Conservation (phyloP, 2,888 invertebrate species). For the Antheraea yamamai region DNA sequence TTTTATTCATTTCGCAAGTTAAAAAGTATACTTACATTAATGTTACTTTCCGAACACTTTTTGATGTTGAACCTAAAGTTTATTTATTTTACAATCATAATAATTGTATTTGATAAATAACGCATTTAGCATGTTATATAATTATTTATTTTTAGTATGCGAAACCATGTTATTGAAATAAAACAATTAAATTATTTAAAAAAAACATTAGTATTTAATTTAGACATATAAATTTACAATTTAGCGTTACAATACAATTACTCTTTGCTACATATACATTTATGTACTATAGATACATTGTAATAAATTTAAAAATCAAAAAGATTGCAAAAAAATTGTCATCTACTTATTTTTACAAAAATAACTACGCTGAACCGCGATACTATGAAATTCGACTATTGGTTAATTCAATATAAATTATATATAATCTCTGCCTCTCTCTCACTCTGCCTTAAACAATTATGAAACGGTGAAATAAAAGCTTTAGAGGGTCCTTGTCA, state of each 20-base stretch:
- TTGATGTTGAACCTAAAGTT: neutral
- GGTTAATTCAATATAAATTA: no score
- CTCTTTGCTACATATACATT: no score
- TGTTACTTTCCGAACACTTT: neutral
- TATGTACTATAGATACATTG: neutral
- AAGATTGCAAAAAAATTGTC: no score
- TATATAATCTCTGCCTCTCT: no score
- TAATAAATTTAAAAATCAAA: neutral
- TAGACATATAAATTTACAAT: neutral
- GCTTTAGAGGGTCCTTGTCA: no score
- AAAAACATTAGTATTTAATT: neutral
- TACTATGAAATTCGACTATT: no score
- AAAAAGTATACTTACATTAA: no score
- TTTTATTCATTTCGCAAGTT: no score
- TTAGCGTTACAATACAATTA: neutral
- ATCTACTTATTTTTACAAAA: no score
- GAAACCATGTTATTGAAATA: constrained; percentile 3
- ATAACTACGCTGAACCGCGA: no score
- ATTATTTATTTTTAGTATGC: constrained; percentile 6
- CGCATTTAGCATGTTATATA: constrained; percentile 1
- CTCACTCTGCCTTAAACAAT: no score
- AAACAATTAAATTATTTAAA: neutral
- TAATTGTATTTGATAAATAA: neutral
- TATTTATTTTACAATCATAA: neutral
- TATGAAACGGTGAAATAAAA: no score